These are phyloP conservation scores for Odontesthes bonariensis DNA, from an alignment of 2,113 vertebrate species.

Conservation along the genomic window DNA sequence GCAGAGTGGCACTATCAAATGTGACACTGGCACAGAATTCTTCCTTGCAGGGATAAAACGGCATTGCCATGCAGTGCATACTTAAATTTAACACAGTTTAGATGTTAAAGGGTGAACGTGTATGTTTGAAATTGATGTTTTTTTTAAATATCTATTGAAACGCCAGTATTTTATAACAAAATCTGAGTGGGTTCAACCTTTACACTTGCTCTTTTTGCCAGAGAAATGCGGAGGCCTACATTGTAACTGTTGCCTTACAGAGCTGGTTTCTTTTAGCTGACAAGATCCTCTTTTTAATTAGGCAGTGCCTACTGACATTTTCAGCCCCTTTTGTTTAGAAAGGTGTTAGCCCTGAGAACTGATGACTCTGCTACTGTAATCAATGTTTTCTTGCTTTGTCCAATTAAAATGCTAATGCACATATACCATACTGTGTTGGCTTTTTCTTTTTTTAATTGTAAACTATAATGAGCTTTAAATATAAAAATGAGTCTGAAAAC, in stretches of 20 bases:
- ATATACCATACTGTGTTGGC: conserved; percentile 50
- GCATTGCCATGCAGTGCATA: conserved; percentile 80
- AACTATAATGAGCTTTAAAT: too few species aligned
- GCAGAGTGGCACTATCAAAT: conserved; percentile 72
- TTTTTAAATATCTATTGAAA: conserved; percentile 73
- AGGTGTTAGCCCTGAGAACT: conserved; percentile 77
- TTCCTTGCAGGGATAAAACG: conserved; percentile 71
- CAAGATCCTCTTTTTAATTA: conserved; percentile 75
- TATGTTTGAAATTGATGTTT: conserved; percentile 71
- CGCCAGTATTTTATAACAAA: conserved; percentile 79
- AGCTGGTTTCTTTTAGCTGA: conserved; percentile 82
- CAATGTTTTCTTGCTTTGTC: conserved; percentile 84
- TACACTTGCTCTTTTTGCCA: conserved; percentile 75
- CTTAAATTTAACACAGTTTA: conserved; percentile 69
- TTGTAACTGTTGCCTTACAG: conserved; percentile 82
- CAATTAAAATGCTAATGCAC: conserved; percentile 83
- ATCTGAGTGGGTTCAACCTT: conserved; percentile 70
- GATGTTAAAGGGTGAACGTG: conserved; percentile 71
- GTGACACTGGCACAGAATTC: conserved; percentile 70
- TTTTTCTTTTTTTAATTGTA: background rate
- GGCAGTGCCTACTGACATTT: conserved; percentile 82
- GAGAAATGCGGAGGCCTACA: conserved; percentile 72
- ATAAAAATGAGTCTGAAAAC: too few species aligned
- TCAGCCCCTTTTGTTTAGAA: conserved; percentile 75
- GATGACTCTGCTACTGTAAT: conserved; percentile 83